A percentile compares a stretch with the other conserved stretches of the same genome.
Evolutionary conservation across 2,113 vertebrate genomes (phyloP).

Genomic region (Proteles cristata): DNA sequence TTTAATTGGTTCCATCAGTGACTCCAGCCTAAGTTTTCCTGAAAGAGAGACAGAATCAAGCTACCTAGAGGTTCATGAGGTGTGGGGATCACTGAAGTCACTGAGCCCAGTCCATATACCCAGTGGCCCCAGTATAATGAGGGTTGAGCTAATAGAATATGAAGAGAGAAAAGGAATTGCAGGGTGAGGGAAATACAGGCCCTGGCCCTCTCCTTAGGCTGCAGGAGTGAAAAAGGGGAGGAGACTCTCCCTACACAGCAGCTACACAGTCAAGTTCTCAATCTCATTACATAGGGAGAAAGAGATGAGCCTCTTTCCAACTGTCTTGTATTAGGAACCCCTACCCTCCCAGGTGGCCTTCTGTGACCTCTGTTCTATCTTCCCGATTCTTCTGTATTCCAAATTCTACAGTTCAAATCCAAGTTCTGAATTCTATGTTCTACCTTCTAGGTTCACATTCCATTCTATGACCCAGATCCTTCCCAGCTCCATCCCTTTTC

Average conservation of each 20-base stretch:
- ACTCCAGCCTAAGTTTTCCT: constrained; percentile 52
- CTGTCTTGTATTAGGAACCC: background rate
- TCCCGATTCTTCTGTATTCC: constrained; percentile 42
- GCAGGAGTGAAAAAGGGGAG: background rate
- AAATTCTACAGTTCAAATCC: background rate
- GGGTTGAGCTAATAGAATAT: background rate
- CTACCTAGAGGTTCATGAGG: constrained; percentile 46
- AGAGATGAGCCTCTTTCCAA: background rate
- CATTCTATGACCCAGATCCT: background rate
- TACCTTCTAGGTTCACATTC: background rate
- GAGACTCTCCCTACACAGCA: background rate
- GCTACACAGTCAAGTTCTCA: constrained; percentile 5
- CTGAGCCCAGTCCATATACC: background rate
- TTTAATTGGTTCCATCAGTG: constrained; percentile 74
- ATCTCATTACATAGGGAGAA: background rate
- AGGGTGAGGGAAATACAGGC: background rate
- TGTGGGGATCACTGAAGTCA: constrained; percentile 32
- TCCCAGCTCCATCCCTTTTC: background rate
- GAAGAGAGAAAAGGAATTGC: background rate
- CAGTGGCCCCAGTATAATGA: background rate
- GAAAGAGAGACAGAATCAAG: constrained; percentile 39
- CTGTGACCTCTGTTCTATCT: background rate
- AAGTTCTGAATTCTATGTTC: constrained; percentile 2
- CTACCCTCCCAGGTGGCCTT: background rate
- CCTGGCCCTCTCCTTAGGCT: background rate